Evolutionary conservation across 2,888 invertebrate genomes (phyloP).

Genomic region (Octonoba sinensis): DNA sequence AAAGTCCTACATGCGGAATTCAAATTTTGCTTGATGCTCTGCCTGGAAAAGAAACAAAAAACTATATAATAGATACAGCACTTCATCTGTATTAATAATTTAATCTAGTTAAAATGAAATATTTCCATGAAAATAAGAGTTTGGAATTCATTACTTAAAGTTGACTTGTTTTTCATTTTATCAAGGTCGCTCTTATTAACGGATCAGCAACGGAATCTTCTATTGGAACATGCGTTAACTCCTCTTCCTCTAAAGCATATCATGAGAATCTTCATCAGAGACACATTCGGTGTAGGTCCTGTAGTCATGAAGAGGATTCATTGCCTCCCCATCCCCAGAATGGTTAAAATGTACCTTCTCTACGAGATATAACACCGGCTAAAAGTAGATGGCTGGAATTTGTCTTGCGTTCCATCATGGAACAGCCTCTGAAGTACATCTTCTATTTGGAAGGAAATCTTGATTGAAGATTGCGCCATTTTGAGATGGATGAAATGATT

Average conservation of each 20-base stretch:
- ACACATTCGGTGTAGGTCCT: constrained; percentile 73
- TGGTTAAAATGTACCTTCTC: constrained; percentile 79
- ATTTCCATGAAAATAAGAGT: too few species aligned
- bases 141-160: too few species aligned
- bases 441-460: too few species aligned
- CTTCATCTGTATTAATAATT: too few species aligned
- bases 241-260: constrained; percentile 80
- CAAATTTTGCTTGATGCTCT: too few species aligned
- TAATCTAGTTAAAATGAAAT: too few species aligned
- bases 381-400: background rate
- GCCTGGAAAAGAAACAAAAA: too few species aligned
- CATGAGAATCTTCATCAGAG: constrained; percentile 76
- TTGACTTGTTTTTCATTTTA: background rate
- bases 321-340: constrained; percentile 78
- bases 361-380: constrained; percentile 75
- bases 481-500: too few species aligned
- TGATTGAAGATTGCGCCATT: background rate
- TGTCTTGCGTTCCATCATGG: background rate
- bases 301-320: constrained; percentile 70
- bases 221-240: constrained; percentile 76
- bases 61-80: too few species aligned
- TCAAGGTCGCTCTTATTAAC: constrained; percentile 76
- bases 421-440: too few species aligned
- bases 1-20: too few species aligned
- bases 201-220: constrained; percentile 77